Conservation (phyloP, 2,888 invertebrate species). For the Melinaea marsaeus region DNA sequence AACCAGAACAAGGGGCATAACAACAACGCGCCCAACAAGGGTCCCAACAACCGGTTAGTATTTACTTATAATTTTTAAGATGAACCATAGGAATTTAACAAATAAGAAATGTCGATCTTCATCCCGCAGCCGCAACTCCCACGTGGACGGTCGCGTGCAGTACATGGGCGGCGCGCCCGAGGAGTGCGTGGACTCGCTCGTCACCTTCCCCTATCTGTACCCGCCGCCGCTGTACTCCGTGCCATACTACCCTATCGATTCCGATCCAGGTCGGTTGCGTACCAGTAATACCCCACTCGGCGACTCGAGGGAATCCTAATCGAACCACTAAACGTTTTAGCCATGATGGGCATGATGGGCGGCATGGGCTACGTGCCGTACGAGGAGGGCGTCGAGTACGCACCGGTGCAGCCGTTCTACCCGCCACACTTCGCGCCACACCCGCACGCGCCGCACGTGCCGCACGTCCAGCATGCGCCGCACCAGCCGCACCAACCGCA, state of each 20-base stretch:
- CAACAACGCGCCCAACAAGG: constrained; percentile 61
- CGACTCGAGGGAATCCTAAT: not conserved
- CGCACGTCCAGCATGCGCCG: constrained; percentile 43
- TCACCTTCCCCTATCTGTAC: constrained; percentile 63
- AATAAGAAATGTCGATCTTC: not conserved
- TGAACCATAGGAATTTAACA: not conserved
- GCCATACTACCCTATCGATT: constrained; percentile 65
- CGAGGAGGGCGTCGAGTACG: constrained; percentile 61
- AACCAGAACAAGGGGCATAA: constrained; percentile 53
- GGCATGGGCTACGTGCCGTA: constrained; percentile 64
- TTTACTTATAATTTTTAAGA: not conserved
- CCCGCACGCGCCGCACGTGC: constrained; percentile 18
- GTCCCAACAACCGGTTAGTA: constrained; percentile 62
- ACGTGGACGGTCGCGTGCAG: constrained; percentile 36
- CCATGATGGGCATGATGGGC: constrained; percentile 69
- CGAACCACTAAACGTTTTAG: constrained; percentile 36
- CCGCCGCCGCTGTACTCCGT: constrained; percentile 69
- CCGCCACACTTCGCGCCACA: constrained; percentile 34
- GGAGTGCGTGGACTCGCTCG: constrained; percentile 47
- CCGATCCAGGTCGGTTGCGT: constrained; percentile 53
- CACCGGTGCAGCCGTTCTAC: constrained; percentile 41
- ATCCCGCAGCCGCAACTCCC: constrained; percentile 49
- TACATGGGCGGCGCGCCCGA: constrained; percentile 20
- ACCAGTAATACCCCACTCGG: not conserved
- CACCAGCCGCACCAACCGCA: constrained; percentile 30